Percentiles rank a stretch among this genome's conserved stretches.
Evolutionary conservation across 2,888 invertebrate species (phyloP).

Genomic region (Synergus laeviventris): DNA sequence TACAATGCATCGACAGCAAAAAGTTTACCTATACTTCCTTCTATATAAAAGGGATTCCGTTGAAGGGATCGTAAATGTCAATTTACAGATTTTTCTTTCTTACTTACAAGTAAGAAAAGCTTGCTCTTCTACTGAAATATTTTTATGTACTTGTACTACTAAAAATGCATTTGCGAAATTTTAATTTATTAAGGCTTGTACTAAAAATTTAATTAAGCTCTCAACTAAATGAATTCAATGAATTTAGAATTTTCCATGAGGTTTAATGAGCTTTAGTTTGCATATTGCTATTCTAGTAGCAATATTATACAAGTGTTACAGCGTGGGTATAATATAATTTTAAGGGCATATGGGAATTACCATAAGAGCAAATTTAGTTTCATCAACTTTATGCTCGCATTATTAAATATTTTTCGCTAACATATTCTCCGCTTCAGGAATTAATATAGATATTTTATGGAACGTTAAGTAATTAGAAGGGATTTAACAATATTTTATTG

Average conservation of each 20-base stretch:
- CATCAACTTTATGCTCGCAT: no score
- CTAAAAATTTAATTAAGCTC: neutral
- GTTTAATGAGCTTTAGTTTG: no score
- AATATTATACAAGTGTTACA: no score
- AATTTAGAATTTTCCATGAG: neutral
- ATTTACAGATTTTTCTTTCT: neutral
- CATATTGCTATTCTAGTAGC: no score
- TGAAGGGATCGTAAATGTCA: slow-evolving; percentile 13
- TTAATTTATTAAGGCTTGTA: neutral
- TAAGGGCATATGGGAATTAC: no score
- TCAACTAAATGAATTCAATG: neutral
- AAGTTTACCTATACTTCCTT: slow-evolving; percentile 20
- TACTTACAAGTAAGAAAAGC: neutral
- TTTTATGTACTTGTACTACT: neutral
- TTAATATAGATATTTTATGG: no score
- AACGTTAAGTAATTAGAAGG: no score
- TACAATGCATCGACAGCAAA: slow-evolving; percentile 23
- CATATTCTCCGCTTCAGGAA: no score
- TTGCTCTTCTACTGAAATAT: neutral
- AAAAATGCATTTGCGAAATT: neutral
- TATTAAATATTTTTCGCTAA: no score
- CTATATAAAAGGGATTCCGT: neutral
- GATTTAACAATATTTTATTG: no score
- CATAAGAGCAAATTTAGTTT: no score
- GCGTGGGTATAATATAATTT: no score